These are phyloP conservation scores for Pomacea maculata DNA, from an alignment of 1,140 invertebrate genomes.

Conservation along the genomic window DNA sequence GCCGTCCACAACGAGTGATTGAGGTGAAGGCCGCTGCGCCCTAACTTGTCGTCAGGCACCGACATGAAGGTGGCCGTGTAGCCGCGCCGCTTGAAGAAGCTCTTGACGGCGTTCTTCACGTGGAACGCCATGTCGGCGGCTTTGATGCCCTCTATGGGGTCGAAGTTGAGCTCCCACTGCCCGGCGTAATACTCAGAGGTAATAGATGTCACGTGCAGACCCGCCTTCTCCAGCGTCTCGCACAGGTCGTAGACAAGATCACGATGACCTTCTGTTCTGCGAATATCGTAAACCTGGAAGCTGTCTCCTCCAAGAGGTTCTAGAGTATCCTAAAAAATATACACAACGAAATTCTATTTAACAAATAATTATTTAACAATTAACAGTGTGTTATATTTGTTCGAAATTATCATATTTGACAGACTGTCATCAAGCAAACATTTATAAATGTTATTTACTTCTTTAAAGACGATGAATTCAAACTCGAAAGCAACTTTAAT, in stretches of 20 bases:
- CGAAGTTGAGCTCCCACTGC: conserved; percentile 17
- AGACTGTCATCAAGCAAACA: neutral
- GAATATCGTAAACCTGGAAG: neutral
- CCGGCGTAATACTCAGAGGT: conserved; percentile 15
- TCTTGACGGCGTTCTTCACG: conserved; percentile 16
- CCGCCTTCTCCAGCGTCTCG: conserved; percentile 1
- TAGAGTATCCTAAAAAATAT: neutral
- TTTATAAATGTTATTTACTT: conserved; percentile 4
- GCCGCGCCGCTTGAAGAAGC: conserved; percentile 9
- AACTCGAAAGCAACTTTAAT: conserved; percentile 17
- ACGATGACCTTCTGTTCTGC: neutral
- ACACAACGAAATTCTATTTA: no score
- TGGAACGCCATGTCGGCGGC: conserved; percentile 5
- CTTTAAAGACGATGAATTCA: conserved; percentile 14
- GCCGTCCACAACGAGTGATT: conserved; percentile 36
- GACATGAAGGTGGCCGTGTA: conserved; percentile 40
- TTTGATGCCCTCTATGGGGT: conserved; percentile 1
- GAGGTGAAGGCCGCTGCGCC: conserved; percentile 31
- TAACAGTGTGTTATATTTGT: no score
- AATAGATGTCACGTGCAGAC: neutral
- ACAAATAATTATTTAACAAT: no score
- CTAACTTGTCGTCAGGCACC: conserved; percentile 3
- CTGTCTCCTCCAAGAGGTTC: neutral
- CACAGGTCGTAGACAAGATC: conserved; percentile 8
- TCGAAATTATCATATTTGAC: no score